Percentiles rank a stretch among this genome's conserved stretches.
Conservation (phyloP, 2,888 invertebrate species). For the Cerceris rybyensis region DNA sequence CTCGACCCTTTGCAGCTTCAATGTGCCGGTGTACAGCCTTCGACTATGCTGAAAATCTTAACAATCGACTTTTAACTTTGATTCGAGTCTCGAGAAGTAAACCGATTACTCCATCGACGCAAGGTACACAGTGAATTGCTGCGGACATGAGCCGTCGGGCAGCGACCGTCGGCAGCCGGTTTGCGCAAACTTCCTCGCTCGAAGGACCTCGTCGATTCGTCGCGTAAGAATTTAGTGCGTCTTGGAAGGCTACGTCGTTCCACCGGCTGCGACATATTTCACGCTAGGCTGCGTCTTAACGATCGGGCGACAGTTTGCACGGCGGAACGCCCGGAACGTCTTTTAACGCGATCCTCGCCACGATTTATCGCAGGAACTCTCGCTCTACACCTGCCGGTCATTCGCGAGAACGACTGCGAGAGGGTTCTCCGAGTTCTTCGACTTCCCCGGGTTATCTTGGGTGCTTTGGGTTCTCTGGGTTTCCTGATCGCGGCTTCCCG, state of each 20-base stretch:
- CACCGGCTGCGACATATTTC: slow-evolving; percentile 23
- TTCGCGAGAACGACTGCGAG: background rate
- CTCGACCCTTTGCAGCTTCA: no score
- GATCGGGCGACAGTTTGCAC: slow-evolving; percentile 11
- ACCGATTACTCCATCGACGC: no score
- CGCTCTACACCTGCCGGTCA: slow-evolving; percentile 46
- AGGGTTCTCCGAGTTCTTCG: no score
- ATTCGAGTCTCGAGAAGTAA: no score
- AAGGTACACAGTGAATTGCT: no score
- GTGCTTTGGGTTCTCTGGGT: background rate
- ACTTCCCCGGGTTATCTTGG: no score
- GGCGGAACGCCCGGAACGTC: slow-evolving; percentile 9
- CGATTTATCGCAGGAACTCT: slow-evolving; percentile 41
- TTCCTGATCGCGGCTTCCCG: slow-evolving; percentile 24
- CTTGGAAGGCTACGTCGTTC: slow-evolving; percentile 13
- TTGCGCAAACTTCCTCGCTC: slow-evolving; percentile 10
- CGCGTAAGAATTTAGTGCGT: slow-evolving; percentile 22
- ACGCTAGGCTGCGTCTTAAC: slow-evolving; percentile 26
- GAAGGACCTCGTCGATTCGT: background rate
- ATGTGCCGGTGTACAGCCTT: no score
- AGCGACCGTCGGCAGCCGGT: no score
- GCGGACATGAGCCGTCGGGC: no score
- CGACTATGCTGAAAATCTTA: no score
- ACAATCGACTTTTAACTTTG: no score
- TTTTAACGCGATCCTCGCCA: slow-evolving; percentile 21